Base-by-base conservation (phyloP, 2,888 invertebrate species). In the Epirrhoe alternata region DNA sequence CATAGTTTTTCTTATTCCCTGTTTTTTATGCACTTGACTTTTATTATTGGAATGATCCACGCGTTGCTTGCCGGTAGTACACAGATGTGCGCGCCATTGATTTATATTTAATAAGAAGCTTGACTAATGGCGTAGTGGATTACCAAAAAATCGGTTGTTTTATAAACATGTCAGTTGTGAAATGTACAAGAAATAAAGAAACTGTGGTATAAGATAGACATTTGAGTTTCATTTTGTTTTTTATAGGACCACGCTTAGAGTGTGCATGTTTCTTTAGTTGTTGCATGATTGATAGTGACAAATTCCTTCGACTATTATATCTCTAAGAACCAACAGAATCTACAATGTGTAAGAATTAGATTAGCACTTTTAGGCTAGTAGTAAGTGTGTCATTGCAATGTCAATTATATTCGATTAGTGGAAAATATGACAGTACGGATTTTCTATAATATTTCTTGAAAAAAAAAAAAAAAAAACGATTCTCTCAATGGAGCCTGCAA, bases 331-430 rank as follows among this genome's bases (percentile, higher is more conserved):
- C 90, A 88, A 90, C 83, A 59, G 75, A 83, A 81, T 84, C 72
- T 89, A 87, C n/a, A n/a, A n/a, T 82, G 78, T 87, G 76, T 91
- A 91, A 90, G 90, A 79, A 79, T 85, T 89, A 90, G 88, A 85
- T 85, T 92, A 92, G 91, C 91, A 90, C 87, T 86, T 78, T 83
- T 90, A 92, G 90, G 86, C 84, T 92, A 91, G 87, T 90, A 92
- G 91, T 92, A 90, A 90, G 90, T 88, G 89, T 91, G 89, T 91
- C 89, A 90, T 90, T 86, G 91, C 90, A 86, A 91, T 89, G 92
- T 93, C 92, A 93, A 93, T 93, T 93, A 93, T 93, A 92, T 93
- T 90, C 86, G 88, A 92, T 87, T 93, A 93, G 92, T 87, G 84
- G 78, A 84, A 84, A 85, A 82, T 84, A 85, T 85, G 85, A 84